Percentiles rank a stretch among this genome's conserved stretches.
These are phyloP conservation scores for Mohoua ochrocephala DNA, from an alignment of 2,113 vertebrate species.

Conservation along the genomic window DNA sequence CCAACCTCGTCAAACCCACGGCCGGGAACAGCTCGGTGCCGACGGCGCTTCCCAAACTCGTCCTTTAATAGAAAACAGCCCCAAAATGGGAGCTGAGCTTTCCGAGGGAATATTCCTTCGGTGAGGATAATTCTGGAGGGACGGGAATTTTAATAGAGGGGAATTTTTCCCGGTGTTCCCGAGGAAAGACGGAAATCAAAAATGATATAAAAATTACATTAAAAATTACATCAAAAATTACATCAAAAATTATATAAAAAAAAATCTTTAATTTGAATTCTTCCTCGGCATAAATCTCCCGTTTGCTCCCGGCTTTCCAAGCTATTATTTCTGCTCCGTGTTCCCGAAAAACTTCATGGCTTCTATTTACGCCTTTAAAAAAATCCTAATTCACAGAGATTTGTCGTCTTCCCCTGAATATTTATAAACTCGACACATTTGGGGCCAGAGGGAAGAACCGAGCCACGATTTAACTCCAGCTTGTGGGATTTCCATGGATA, in stretches of 20 bases:
- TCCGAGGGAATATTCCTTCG: background rate
- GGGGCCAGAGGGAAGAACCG: background rate
- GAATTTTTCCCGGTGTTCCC: background rate
- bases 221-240: background rate
- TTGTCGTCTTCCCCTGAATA: background rate
- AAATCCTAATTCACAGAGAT: background rate
- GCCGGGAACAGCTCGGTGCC: fast-evolving
- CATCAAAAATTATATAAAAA: too few species aligned
- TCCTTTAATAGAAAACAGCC: fast-evolving
- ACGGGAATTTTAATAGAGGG: fast-evolving
- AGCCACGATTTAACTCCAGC: background rate
- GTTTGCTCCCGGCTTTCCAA: background rate
- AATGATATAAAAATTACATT: background rate
- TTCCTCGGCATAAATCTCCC: fast-evolving
- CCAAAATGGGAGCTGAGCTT: background rate
- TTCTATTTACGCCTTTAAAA: background rate
- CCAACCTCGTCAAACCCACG: background rate
- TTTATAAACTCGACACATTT: fast-evolving
- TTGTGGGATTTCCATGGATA: background rate
- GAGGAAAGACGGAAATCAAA: background rate
- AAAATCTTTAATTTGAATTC: background rate
- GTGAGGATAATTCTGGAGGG: background rate
- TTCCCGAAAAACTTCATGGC: background rate
- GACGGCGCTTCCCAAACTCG: fast-evolving
- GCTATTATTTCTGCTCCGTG: fast-evolving